Conservation (phyloP, 2,888 invertebrate genomes). For the Pandemis corylana region DNA sequence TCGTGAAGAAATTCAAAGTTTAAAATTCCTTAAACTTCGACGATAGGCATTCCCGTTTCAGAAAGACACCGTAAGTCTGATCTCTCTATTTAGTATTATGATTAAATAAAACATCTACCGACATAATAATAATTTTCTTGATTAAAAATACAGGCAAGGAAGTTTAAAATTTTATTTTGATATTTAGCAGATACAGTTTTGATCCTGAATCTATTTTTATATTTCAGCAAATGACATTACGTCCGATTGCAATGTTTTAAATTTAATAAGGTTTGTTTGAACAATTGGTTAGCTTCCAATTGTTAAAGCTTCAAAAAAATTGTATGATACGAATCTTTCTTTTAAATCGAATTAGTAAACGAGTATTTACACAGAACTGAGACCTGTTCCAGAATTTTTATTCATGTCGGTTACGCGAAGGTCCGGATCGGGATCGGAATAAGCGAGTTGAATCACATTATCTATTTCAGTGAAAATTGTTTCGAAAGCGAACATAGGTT, state of each 20-base stretch:
- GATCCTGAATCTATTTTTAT: neutral
- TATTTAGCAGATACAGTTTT: too few species aligned
- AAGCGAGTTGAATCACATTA: conserved; percentile 33
- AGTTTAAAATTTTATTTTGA: too few species aligned
- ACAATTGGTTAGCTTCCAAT: conserved; percentile 25
- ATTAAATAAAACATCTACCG: too few species aligned
- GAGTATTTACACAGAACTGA: conserved; percentile 39
- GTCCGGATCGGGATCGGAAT: conserved; percentile 30
- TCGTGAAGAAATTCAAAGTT: too few species aligned
- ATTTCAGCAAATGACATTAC: conserved; percentile 6
- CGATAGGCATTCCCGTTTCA: too few species aligned
- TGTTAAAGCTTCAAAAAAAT: conserved; percentile 23
- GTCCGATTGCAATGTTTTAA: conserved; percentile 26
- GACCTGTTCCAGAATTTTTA: conserved; percentile 17
- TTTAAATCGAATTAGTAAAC: conserved; percentile 41
- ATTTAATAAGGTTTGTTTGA: conserved; percentile 29
- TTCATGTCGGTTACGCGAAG: conserved; percentile 25
- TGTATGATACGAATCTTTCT: conserved; percentile 26
- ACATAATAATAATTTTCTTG: too few species aligned
- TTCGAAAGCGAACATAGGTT: neutral
- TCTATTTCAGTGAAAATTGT: conserved; percentile 18
- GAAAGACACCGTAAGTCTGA: too few species aligned
- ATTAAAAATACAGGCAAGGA: too few species aligned
- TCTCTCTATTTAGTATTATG: too few species aligned
- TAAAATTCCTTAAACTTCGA: too few species aligned